A percentile compares a stretch with the other conserved stretches of the same genome.
Conservation (phyloP, 1,140 invertebrate genomes). For the Calephelis virginiensis region DNA sequence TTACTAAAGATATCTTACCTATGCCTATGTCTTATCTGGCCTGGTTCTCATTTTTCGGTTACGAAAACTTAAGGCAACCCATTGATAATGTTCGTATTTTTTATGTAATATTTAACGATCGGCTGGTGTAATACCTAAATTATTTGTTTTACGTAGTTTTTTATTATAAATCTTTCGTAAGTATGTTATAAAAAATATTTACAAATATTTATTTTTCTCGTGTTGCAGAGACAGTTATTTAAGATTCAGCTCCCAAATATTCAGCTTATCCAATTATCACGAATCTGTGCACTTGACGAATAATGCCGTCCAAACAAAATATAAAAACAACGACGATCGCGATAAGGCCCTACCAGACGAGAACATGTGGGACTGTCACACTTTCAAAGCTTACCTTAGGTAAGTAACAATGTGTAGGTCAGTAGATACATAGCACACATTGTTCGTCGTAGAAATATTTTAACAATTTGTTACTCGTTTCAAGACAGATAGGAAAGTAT, state of each 20-base stretch:
- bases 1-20: too few species aligned
- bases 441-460: conserved; percentile 8
- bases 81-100: too few species aligned
- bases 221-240: conserved; percentile 90
- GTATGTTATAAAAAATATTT: too few species aligned
- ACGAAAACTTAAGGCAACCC: too few species aligned
- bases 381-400: conserved; percentile 86
- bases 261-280: conserved; percentile 92
- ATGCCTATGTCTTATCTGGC: too few species aligned
- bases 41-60: too few species aligned
- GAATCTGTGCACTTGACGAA: conserved; percentile 96
- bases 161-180: background rate
- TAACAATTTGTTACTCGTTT: conserved; percentile 49
- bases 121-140: too few species aligned
- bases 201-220: background rate
- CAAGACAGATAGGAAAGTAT: conserved; percentile 83
- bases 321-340: conserved; percentile 87
- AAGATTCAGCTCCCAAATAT: conserved; percentile 95
- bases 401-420: conserved; percentile 67
- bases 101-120: too few species aligned
- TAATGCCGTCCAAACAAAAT: conserved; percentile 95
- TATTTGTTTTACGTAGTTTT: too few species aligned
- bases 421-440: conserved; percentile 31
- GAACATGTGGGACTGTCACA: conserved; percentile 93
- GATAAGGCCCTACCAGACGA: conserved; percentile 87